phyloP scores from a whole-genome alignment of 1,140 invertebrate genomes.

The Diorhabda carinulata region DNA sequence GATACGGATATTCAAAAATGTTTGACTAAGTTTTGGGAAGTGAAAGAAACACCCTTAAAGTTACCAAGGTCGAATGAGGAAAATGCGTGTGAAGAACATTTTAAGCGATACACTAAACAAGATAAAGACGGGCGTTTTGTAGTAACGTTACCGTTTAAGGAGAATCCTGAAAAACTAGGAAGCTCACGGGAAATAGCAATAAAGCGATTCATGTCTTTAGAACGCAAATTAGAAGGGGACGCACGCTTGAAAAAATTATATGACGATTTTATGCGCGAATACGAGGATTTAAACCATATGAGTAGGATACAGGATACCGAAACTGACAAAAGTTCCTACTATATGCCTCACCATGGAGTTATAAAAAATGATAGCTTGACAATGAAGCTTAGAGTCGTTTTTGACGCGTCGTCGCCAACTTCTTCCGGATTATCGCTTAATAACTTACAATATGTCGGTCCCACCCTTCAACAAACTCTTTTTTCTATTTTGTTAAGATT shows the following conservation, averaged over 20 bases:
- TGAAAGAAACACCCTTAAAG: not conserved
- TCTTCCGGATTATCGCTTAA: constrained; percentile 34
- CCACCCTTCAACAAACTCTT: constrained; percentile 31
- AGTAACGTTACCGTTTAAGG: constrained; percentile 20
- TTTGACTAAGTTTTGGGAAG: constrained; percentile 12
- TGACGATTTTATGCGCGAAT: constrained; percentile 39
- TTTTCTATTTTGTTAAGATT: constrained; percentile 46
- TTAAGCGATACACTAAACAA: not conserved
- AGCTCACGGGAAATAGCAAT: constrained; percentile 19
- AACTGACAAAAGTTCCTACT: constrained; percentile 4
- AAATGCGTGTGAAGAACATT: constrained; percentile 4
- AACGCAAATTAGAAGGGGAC: constrained; percentile 31
- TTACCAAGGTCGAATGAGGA: not conserved
- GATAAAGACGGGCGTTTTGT: constrained; percentile 16
- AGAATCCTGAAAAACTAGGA: constrained; percentile 12
- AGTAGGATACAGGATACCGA: constrained; percentile 1
- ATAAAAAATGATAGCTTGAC: constrained; percentile 37
- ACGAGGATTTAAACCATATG: constrained; percentile 37
- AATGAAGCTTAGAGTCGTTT: constrained; percentile 39
- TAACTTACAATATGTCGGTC: constrained; percentile 30
- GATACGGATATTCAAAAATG: not conserved
- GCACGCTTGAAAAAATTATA: constrained; percentile 28
- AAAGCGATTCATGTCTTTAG: constrained; percentile 26
- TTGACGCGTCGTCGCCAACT: constrained; percentile 30
- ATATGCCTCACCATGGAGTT: constrained; percentile 42